Evolutionary conservation across 2,113 vertebrate species (phyloP), one percentile per base, ranked within the genome.

Genomic region (Plecturocebus donacophilus): DNA sequence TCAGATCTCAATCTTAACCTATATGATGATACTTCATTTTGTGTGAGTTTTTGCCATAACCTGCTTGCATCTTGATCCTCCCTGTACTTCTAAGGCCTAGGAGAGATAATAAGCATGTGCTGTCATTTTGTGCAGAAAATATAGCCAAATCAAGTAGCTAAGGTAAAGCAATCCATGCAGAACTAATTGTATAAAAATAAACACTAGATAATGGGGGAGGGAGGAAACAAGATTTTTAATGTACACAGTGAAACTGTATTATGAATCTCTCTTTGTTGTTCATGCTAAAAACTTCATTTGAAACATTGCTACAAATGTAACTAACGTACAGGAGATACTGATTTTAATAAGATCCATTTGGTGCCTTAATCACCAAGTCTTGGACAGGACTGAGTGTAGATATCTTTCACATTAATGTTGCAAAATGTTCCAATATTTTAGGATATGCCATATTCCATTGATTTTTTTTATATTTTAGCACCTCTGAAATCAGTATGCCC

Each of bases 161-260:
- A 80, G 80, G 30, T 25, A 80, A 91, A 95, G 76, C 38, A 93
- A 90, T 81, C 16, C 40, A 66, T 84, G 64, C 20, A 90, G 61
- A 95, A 93, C 17, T 80, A 19, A 85, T 58, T 84, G 32, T 30
- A 49, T 83, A 80, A 68, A 96, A 96, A 52, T 40, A 90, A 76
- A 54, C 52, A 81, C 42, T 76, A 73, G 5, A 49, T 54, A 92
- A 68, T 32, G 12, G 8, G 3, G 8, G 10, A 8, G 3, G 11
- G 10, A 27, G 17, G 17, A 20, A 58, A 49, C 23, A 90, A 52
- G 42, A 83, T 82, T 66, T 95, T 79, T 61, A 73, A 66, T 11
- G 81, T 58, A 40, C 6, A 82, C 49, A 82, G 13, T 47, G 71
- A 91, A 58, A 16, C 20, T 10, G 32, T 84, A 61, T 16, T 68